These are phyloP conservation scores for Verasper variegatus DNA, from an alignment of 2,113 vertebrate species.

Conservation along the genomic window DNA sequence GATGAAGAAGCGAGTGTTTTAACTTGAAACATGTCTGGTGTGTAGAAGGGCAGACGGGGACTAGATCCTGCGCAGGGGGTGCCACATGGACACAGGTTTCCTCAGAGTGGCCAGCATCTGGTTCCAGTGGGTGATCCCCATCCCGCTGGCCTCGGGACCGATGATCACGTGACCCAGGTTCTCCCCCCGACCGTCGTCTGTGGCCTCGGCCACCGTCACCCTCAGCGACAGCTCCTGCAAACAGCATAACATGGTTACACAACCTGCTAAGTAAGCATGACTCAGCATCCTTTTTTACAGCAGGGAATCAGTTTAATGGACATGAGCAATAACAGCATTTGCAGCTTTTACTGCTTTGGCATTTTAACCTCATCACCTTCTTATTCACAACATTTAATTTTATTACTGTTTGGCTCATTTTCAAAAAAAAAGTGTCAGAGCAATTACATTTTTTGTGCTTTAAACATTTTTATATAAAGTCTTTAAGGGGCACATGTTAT, in stretches of 20 bases:
- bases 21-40: conserved; percentile 6
- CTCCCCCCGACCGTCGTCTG: conserved; percentile 90
- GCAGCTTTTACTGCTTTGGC: conserved; percentile 2
- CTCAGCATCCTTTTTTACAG: conserved; percentile 12
- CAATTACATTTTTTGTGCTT: background rate
- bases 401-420: conserved; percentile 1
- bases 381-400: background rate
- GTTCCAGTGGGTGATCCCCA: conserved; percentile 99
- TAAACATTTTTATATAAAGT: background rate
- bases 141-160: conserved; percentile 90
- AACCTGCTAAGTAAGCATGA: conserved; percentile 33
- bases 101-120: conserved; percentile 98
- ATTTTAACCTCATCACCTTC: conserved; percentile 16
- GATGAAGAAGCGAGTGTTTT: conserved; percentile 14
- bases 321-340: background rate
- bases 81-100: conserved; percentile 98
- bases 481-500: conserved; percentile 1
- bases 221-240: conserved; percentile 93
- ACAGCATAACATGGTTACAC: conserved; percentile 1
- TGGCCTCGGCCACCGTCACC: conserved; percentile 92
- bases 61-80: conserved; percentile 90
- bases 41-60: background rate
- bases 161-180: conserved; percentile 97
- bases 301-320: background rate
- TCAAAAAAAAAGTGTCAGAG: background rate